Conservation (phyloP, 2,113 vertebrate genomes). For the Rana temporaria region DNA sequence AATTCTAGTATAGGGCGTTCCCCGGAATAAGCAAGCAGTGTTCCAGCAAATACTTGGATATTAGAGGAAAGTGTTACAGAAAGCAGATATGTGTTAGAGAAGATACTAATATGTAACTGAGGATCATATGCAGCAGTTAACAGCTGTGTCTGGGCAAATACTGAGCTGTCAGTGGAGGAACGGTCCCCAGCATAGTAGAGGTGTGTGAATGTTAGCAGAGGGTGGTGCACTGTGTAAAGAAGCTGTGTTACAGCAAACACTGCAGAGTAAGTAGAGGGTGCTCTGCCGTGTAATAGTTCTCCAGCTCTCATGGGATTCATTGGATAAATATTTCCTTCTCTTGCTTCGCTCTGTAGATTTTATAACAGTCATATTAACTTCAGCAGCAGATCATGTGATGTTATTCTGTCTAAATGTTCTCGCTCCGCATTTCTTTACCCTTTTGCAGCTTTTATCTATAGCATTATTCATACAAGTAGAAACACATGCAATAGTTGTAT, state of each 20-base stretch:
- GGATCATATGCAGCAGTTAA: too few relatives aligned
- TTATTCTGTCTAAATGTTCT: neutral
- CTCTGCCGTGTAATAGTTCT: conserved; percentile 38
- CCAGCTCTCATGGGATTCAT: conserved; percentile 1
- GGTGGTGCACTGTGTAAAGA: neutral
- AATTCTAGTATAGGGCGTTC: too few relatives aligned
- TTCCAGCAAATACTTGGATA: too few relatives aligned
- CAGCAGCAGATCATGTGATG: neutral
- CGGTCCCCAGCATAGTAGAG: neutral
- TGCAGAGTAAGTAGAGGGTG: neutral
- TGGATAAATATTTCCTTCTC: conserved; percentile 43
- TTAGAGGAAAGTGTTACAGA: too few relatives aligned
- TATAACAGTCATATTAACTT: conserved; percentile 25
- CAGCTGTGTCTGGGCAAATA: neutral
- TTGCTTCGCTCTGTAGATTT: conserved; percentile 40
- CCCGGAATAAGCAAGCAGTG: too few relatives aligned
- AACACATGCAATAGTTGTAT: too few relatives aligned
- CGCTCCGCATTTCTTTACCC: neutral
- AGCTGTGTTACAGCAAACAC: neutral
- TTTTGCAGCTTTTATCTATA: neutral
- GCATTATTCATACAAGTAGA: too few relatives aligned
- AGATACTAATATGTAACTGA: too few relatives aligned
- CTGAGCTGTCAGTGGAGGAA: neutral
- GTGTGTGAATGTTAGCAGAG: neutral
- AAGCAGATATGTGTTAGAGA: too few relatives aligned